Base-by-base conservation (phyloP, 2,888 invertebrate species). In the Patella depressa region DNA sequence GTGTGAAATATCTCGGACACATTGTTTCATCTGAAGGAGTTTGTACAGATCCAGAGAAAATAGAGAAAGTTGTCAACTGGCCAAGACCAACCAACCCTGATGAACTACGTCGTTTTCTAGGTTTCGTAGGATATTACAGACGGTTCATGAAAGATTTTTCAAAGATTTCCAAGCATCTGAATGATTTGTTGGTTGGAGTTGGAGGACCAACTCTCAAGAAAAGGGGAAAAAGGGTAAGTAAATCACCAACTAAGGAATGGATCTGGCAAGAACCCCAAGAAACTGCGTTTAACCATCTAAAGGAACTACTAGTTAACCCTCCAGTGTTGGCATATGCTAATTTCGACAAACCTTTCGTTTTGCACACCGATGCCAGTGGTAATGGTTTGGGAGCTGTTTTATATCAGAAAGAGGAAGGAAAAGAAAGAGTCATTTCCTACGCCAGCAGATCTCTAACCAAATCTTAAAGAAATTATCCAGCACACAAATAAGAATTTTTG, bases 371-470 rank as follows among this genome's bases (percentile, higher is more conserved):
- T 75, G 78, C 78, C 14, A 34, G 53, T 14, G 19, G 54, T 17
- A 55, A 45, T n/a, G 75, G 71, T 24, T n/a, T 78, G n/a, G 75
- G 75, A 17, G 78, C 75, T 17, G 57, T 74, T 12, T 72, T 78
- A 17, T 78, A 75, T 57, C 74, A 78, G 55, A n/a, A n/a, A 29
- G 73, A 74, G 74, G 53, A 77, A 5, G 54, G 71, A 15, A 70
- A 75, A 34, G 53, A 53, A 24, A 7, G 14, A 45, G 73, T 53
- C 17, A 70, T 75, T 45, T 17, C 71, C n/a, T 75, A 75, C 69
- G 74, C 75, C 19, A 70, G 69, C 72, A 17, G 72, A 34, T 17
- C 29, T 19, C 70, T 72, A 34, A 34, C 34, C 34, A 34, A 34
- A 34, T 34, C 34, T 34, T 2, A 34, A 34, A 34, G 83, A 65